Conservation (phyloP, 2,113 vertebrate species). For the Himantopus leucocephalus region DNA sequence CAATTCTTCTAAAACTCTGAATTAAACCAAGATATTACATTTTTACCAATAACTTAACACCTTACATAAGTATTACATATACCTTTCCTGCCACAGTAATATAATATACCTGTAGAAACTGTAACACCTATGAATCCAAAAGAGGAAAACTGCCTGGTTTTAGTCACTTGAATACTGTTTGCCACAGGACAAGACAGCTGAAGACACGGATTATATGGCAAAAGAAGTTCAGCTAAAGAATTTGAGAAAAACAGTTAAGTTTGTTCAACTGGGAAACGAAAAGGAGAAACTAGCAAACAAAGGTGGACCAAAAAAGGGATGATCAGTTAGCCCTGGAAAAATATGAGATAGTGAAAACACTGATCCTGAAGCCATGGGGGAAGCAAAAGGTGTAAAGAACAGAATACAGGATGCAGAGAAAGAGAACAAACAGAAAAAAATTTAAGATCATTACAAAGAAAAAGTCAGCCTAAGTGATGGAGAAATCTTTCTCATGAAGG, state of each 20-base stretch:
- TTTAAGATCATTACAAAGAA: background rate
- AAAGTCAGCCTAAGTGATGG: background rate
- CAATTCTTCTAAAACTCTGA: background rate
- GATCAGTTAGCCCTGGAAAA: background rate
- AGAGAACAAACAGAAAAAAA: background rate
- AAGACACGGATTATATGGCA: fast-evolving
- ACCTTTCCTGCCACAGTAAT: background rate
- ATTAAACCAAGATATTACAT: background rate
- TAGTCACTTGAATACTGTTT: background rate
- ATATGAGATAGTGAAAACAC: background rate
- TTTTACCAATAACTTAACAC: background rate
- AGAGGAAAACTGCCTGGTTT: background rate
- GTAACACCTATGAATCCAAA: background rate
- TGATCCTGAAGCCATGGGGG: background rate
- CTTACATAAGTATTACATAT: background rate
- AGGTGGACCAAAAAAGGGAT: background rate
- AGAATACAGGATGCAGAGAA: background rate
- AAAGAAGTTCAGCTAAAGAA: background rate
- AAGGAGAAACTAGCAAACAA: background rate
- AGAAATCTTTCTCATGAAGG: background rate
- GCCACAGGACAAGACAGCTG: background rate
- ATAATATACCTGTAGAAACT: background rate
- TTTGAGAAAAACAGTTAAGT: background rate
- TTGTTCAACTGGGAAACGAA: background rate
- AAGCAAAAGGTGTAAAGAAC: background rate